Percentiles rank a stretch among this genome's conserved stretches.
Evolutionary conservation across 2,888 invertebrate species (phyloP).

Genomic region (Eucera pruinosa): DNA sequence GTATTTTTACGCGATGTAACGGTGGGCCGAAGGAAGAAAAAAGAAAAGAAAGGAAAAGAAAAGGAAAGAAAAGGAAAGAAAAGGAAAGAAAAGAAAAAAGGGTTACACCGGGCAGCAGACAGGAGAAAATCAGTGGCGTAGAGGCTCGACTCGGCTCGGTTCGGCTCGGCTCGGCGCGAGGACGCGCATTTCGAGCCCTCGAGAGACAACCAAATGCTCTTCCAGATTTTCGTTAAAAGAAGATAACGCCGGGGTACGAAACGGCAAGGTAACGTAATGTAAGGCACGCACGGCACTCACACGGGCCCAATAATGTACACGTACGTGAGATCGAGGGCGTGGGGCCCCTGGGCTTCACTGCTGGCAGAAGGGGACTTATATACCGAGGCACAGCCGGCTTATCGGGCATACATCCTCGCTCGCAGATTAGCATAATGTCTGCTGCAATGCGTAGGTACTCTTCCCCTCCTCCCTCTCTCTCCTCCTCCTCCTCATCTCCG

Average conservation of each 20-base stretch:
- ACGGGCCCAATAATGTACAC: conserved; percentile 63
- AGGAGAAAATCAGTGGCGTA: conserved; percentile 31
- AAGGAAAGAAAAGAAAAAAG: no score
- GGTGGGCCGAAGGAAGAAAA: background rate
- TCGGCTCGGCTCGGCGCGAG: no score
- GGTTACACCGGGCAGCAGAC: no score
- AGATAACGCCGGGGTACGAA: conserved; percentile 63
- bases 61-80: no score
- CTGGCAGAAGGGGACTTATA: conserved; percentile 75
- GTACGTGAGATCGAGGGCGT: conserved; percentile 82
- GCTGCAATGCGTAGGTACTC: conserved; percentile 80
- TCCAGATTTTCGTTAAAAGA: conserved; percentile 70
- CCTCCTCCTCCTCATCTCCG: conserved; percentile 19
- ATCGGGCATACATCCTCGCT: conserved; percentile 83
- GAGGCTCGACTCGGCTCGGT: no score
- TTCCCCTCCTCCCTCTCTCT: conserved; percentile 28
- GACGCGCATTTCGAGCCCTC: conserved; percentile 33
- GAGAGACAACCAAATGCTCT: conserved; percentile 67
- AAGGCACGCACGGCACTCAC: conserved; percentile 71
- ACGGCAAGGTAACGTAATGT: conserved; percentile 71
- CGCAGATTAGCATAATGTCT: conserved; percentile 84
- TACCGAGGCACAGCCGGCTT: conserved; percentile 76
- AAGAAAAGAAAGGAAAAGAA: no score
- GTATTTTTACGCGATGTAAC: no score
- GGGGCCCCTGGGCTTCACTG: conserved; percentile 82